Conservation (phyloP, 2,113 vertebrate genomes). For the Esox niger region DNA sequence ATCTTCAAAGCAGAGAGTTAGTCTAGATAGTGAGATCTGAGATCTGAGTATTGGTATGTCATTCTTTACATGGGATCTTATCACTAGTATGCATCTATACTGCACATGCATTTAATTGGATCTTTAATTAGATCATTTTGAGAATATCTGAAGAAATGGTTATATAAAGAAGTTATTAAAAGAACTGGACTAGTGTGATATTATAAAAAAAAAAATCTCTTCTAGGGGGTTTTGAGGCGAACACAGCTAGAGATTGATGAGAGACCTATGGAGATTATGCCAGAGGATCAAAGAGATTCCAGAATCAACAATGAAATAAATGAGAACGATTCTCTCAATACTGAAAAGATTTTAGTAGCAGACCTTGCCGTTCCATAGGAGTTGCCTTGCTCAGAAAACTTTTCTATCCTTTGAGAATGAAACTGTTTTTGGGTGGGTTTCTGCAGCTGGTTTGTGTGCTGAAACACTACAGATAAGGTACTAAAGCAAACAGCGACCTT, state of each 20-base stretch:
- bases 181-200: neutral
- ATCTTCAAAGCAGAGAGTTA: neutral
- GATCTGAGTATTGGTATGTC: neutral
- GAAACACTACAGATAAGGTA: constrained; percentile 19
- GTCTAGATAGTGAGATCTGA: neutral
- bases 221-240: neutral
- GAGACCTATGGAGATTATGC: neutral
- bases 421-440: neutral
- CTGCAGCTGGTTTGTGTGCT: neutral
- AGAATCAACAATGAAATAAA: constrained; percentile 22
- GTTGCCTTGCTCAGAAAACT: constrained; percentile 31
- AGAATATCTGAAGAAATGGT: neutral
- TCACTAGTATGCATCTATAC: no score
- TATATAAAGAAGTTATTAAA: neutral
- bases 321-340: constrained; percentile 11
- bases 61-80: neutral
- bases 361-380: constrained; percentile 13
- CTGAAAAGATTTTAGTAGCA: constrained; percentile 19
- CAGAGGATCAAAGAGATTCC: constrained; percentile 24
- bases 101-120: no score
- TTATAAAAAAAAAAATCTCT: no score
- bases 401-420: constrained; percentile 33
- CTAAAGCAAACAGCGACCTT: constrained; percentile 47
- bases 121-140: neutral
- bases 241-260: neutral